Conservation (phyloP, 2,797 vertebrate species). For the Moxostoma hubbsi region DNA sequence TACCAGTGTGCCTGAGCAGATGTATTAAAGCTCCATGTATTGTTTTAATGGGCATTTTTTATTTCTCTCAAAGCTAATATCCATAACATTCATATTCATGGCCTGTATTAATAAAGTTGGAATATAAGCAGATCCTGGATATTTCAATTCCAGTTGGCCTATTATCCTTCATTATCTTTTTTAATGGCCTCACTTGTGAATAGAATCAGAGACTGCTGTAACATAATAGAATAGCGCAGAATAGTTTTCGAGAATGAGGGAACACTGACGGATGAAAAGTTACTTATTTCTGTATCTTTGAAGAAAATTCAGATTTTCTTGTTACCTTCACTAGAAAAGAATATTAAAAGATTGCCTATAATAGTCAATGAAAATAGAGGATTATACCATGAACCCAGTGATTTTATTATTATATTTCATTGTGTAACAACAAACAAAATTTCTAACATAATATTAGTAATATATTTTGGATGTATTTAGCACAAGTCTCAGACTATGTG, state of each 20-base stretch:
- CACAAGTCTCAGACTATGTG: not conserved
- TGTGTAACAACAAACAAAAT: not conserved
- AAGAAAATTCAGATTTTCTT: not conserved
- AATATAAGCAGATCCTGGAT: constrained; percentile 28
- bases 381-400: not conserved
- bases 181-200: constrained; percentile 18
- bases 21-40: constrained; percentile 24
- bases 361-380: not conserved
- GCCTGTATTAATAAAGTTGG: constrained; percentile 49
- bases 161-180: constrained; percentile 34
- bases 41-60: constrained; percentile 40
- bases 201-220: constrained; percentile 26
- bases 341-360: constrained; percentile 5
- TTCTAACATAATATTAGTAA: not conserved
- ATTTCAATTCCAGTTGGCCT: constrained; percentile 26
- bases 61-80: constrained; percentile 51
- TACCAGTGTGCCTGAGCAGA: constrained; percentile 14
- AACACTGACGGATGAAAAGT: not conserved
- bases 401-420: not conserved
- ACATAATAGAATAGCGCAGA: constrained; percentile 5
- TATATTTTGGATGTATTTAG: not conserved
- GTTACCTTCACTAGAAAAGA: constrained; percentile 8
- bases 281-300: not conserved
- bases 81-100: constrained; percentile 53
- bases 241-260: constrained; percentile 6